Conservation (phyloP, 2,797 vertebrate genomes). For the Aeoliscus strigatus region DNA sequence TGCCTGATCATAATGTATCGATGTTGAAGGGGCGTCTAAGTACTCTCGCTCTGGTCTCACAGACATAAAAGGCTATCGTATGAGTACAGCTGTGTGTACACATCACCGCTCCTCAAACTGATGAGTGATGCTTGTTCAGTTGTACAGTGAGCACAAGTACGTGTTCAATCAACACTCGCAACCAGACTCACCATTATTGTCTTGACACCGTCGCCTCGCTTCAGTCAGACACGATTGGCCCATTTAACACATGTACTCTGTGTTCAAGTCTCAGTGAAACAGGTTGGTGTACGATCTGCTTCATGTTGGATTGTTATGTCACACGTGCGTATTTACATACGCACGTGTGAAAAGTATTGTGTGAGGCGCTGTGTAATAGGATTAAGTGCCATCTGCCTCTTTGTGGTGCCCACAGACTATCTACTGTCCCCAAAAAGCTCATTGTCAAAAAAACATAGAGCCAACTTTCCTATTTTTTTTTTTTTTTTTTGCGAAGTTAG, state of each 20-base stretch:
- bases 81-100: conserved; percentile 45
- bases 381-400: conserved; percentile 60
- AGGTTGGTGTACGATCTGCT: no score
- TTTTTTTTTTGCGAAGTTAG: no score
- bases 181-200: conserved; percentile 1
- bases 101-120: conserved; percentile 28
- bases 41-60: conserved; percentile 26
- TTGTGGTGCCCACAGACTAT: conserved; percentile 48
- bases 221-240: neutral
- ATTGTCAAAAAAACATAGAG: conserved; percentile 29
- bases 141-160: conserved; percentile 10
- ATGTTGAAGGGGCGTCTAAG: conserved; percentile 30
- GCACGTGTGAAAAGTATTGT: conserved; percentile 38
- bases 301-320: no score
- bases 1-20: conserved; percentile 20
- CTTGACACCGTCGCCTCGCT: neutral
- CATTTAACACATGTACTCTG: no score
- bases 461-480: conserved; percentile 11
- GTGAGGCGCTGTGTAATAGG: conserved; percentile 50
- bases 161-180: conserved; percentile 8
- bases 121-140: conserved; percentile 34
- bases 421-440: conserved; percentile 42
- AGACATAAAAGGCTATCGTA: conserved; percentile 31
- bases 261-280: no score
- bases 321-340: no score